Base-by-base conservation (phyloP, 1,140 invertebrate species). In the Leptonema lineaticorne region DNA sequence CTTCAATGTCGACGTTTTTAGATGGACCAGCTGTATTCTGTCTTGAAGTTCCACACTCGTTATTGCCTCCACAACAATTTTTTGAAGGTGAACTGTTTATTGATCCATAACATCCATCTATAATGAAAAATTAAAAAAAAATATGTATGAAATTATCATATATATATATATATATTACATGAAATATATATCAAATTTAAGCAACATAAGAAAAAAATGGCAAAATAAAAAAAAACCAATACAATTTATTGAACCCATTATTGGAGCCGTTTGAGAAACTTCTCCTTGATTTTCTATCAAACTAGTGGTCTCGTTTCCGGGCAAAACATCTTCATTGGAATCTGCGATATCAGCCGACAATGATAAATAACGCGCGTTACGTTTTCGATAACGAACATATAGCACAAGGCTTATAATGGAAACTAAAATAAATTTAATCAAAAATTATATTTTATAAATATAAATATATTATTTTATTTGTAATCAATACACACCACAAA, bases 1-100 rank as follows among this genome's bases (percentile, higher is more conserved):
- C 90, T 78, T 92, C 90, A 20, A 92, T 91, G 74, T 92, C 90
- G 2, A 86, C 80, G 2, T 63, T 65, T 64, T 58, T 70, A 1
- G 71, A 73, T 22, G 71, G 22, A 8, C 71, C 58, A 22, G 71
- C 53, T 26, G 9, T 37, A 20, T 37, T 29, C 9, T 68, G 29
- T 27, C 74, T 77, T 26, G 69, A 62, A 69, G 74, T 78, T 26
- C 76, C 76, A 68, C 76, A 77, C 0, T 76, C 74, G 57, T 79
- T 79, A 29, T 78, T 76, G 5, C 77, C 76, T 4, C 77, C 76
- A 67, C 80, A 81, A 59, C 80, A 82, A 16, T 63, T 73, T 67
- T 74, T 70, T 76, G 77, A 73, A 4, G 79, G 77, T n/a, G 79
- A 78, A 5, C 79, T 76, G 20, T 77, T 79, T 66, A 82, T 81